Evolutionary conservation across 2,113 vertebrate species (phyloP).

Genomic region (Megaceryle maxima): DNA sequence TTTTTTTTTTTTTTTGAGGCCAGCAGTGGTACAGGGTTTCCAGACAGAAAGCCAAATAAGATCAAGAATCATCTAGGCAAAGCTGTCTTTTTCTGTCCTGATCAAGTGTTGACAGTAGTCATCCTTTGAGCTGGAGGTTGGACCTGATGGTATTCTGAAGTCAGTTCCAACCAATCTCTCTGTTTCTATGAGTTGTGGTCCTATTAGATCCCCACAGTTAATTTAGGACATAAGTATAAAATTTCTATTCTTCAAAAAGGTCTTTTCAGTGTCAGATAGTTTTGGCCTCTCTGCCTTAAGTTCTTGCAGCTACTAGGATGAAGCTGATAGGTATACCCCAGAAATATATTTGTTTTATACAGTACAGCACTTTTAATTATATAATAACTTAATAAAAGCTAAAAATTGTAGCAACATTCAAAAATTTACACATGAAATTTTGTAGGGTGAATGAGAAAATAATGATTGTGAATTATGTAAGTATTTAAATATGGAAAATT

Average conservation of each 20-base stretch:
- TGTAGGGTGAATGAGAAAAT: neutral
- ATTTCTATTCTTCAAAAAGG: neutral
- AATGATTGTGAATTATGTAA: neutral
- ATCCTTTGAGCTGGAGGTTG: neutral
- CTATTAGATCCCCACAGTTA: neutral
- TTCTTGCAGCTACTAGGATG: neutral
- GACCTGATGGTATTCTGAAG: neutral
- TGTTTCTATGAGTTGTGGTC: neutral
- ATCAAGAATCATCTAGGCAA: neutral
- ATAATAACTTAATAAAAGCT: neutral
- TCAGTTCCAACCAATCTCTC: neutral
- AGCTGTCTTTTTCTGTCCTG: neutral
- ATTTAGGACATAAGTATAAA: neutral
- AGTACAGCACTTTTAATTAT: neutral
- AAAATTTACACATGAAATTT: neutral
- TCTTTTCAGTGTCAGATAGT: neutral
- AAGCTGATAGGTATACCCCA: neutral
- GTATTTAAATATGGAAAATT: neutral
- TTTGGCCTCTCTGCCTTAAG: neutral
- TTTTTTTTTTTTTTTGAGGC: neutral
- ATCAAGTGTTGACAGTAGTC: neutral
- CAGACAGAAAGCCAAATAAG: neutral
- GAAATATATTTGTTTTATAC: neutral
- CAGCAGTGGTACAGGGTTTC: neutral
- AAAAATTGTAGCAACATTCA: neutral